Evolutionary conservation across 2,797 vertebrate species (phyloP), one percentile per base, ranked within the genome.

Genomic region (Tangara arthus): DNA sequence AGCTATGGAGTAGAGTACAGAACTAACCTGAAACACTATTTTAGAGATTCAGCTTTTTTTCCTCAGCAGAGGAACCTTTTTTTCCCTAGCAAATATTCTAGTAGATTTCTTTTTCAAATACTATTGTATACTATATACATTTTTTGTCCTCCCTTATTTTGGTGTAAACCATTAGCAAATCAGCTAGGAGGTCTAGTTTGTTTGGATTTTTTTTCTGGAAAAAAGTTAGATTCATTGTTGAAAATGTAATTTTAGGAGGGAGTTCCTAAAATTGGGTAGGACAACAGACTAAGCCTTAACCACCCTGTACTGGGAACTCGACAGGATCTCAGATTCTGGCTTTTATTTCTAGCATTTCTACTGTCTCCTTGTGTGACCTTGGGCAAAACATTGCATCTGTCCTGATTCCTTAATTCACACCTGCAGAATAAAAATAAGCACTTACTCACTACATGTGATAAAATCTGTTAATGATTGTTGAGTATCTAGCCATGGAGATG

Each of bases 341-440:
- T 90, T 91, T 89, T 85, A 89, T 88, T 96, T 96, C 86, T 93
- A 56, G 50, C 35, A 41, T 89, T 93, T 88, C 82, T 39, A 0
- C 53, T 84, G 70, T 87, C 68, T 95, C 81, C 69, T 76, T 91
- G 37, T 82, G 65, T 92, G 87, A 95, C 87, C 82, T 85, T 69
- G 85, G 60, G 44, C 93, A 84, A 75, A 90, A 89, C 71, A 37
- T 64, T 96, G 70, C 39, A 55, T 94, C 73, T 93, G 34, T 87
- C 90, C 70, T 55, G 41, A 50, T 83, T 59, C 82, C 76, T 87
- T 77, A 84, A 79, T 90, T 94, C 91, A 65, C 91, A 95, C 93
- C 96, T 97, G 95, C 90, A 77, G 88, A 81, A 95, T 94, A 76
- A 88, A 87, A 93, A 94, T 87, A 95, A 91, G 75, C 73, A 84